Conservation (phyloP, 2,797 vertebrate species). For the Xenentodon cancila region DNA sequence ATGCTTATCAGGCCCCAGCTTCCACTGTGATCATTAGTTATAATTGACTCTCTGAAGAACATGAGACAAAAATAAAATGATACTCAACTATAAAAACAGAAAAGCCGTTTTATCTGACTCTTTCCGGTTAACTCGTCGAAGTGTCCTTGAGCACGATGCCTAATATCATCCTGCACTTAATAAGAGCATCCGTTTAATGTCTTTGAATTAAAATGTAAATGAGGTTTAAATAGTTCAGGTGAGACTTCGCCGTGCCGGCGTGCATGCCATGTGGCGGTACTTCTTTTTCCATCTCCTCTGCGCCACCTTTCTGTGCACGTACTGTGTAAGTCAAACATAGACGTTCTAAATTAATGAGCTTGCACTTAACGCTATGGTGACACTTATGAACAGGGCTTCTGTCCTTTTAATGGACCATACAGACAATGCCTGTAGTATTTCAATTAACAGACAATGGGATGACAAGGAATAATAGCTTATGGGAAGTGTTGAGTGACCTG, state of each 20-base stretch:
- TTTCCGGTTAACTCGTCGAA: slow-evolving; percentile 38
- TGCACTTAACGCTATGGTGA: slow-evolving; percentile 52
- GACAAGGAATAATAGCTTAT: slow-evolving; percentile 62
- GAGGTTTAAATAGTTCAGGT: slow-evolving; percentile 62
- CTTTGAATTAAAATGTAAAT: slow-evolving; percentile 81
- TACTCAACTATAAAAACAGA: slow-evolving; percentile 31
- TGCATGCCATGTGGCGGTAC: slow-evolving; percentile 45
- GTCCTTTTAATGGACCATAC: slow-evolving; percentile 70
- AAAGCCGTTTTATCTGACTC: slow-evolving; percentile 13
- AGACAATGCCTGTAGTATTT: slow-evolving; percentile 67
- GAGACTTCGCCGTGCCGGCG: slow-evolving; percentile 50
- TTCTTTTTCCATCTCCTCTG: slow-evolving; percentile 5
- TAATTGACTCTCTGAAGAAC: slow-evolving; percentile 12
- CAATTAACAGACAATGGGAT: slow-evolving; percentile 75
- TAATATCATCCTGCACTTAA: slow-evolving; percentile 55
- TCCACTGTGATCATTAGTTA: slow-evolving; percentile 4
- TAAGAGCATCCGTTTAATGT: slow-evolving; percentile 78
- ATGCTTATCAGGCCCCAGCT: background rate
- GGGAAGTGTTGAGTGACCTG: slow-evolving; percentile 55
- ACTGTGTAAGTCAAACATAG: slow-evolving; percentile 54
- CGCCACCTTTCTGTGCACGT: slow-evolving; percentile 27
- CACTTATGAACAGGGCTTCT: slow-evolving; percentile 62
- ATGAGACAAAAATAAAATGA: slow-evolving; percentile 23
- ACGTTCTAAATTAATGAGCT: slow-evolving; percentile 68
- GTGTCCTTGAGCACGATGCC: slow-evolving; percentile 70